Base-by-base conservation (phyloP, 2,797 vertebrate genomes). In the Limnodromus scolopaceus region DNA sequence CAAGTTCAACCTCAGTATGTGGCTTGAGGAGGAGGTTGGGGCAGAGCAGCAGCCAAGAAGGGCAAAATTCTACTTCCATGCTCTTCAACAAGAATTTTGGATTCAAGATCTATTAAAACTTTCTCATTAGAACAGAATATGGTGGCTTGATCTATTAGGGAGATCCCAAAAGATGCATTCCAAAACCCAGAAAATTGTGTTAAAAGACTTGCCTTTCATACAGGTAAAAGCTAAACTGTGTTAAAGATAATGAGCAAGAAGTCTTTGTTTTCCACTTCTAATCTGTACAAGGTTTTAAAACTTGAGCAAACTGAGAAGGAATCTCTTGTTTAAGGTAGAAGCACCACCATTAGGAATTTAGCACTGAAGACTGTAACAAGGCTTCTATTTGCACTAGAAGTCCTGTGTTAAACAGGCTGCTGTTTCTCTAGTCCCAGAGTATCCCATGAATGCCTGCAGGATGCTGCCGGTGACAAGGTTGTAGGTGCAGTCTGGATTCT, bases 321-420 rank as follows among this genome's bases (percentile, higher is more conserved):
- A 13, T 32, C 66, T 69, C 22, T 87, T 1, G 1, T 43, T 58
- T 71, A 2, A 53, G 15, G 10, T 38, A 63, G 66, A 79, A 72
- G 39, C 6, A 61, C 8, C 16, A 25, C 24, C 23, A 4, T 11
- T 36, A 60, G 16, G 18, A 69, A 39, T 39, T 71, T 19, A 25
- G 30, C 9, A 9, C 15, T 63, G 74, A 28, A 30, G 36, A 13
- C 8, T 34, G 13, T 22, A 45, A 23, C 1, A 49, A 48, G 63
- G 8, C 65, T 89, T 74, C 27, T 45, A 19, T 11, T 38, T n/a
- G 19, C n/a, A 39, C 60, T 0, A 0, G 1, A 13, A 11, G 16
- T 38, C 13, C 39, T 17, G 6, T 49, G 3, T 53, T 78, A 18
- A 74, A 24, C 6, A 18, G 38, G 10, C n/a, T 22, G 1, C 6